Base-by-base conservation (phyloP, 2,113 vertebrate genomes). In the Colistium nudipinnis region DNA sequence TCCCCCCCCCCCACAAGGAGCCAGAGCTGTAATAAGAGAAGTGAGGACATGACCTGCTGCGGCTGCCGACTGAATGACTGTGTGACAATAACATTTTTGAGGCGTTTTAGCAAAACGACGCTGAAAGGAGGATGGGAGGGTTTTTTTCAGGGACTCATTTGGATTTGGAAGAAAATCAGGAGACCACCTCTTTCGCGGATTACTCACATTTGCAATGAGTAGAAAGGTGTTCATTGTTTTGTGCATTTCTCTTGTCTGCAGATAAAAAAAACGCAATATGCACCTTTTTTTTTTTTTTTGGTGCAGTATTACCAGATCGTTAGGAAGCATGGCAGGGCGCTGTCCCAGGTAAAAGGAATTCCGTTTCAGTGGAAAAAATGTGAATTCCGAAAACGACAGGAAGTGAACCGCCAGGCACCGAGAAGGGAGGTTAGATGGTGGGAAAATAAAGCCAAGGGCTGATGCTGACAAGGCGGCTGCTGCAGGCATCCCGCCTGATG, bases 391-490 rank as follows among this genome's bases (percentile, higher is more conserved):
- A 79, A 74, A 83, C 48, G 59, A 68, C 67, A 62, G 70, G 74
- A 83, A 87, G 52, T 52, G 30, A 69, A 54, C 8, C 45, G 35
- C 16, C 63, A 28, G 47, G 48, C 59, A 2, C 24, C 27, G 47
- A 78, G 43, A 49, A 31, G 51, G 62, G 56, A 79, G 73, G 70
- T 74, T 78, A 41, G 66, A 33, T 12, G 62, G 65, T 69, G 73
- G 68, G 65, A 57, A 70, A 74, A 43, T 80, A 70, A 83, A 83
- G 75, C 20, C 36, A 48, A 52, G 11, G 47, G 24, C 57, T 71
- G 74, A 14, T 64, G 81, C 67, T 76, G 80, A 85, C 62, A 48
- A 80, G 72, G 55, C 76, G 84, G 45, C 63, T 75, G 79, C 74
- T 73, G 72, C 63, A 49, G 65, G 33, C 54, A 28, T 39, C 11